phyloP scores from a whole-genome alignment of 1,140 invertebrate genomes.

The Sarcophaga bullata region DNA sequence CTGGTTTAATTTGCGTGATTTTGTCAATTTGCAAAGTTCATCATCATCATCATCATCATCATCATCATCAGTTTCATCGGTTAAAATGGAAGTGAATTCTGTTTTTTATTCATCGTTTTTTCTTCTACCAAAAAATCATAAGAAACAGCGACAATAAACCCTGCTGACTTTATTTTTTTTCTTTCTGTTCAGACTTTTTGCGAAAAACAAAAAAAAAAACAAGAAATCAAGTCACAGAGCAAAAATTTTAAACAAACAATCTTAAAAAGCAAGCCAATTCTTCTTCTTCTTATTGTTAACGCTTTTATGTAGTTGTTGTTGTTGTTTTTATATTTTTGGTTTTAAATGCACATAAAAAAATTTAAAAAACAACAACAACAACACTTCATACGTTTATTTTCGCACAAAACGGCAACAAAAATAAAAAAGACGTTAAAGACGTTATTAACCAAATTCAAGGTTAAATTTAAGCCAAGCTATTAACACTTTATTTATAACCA shows the following conservation, averaged over 20 bases:
- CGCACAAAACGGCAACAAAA: neutral
- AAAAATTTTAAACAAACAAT: neutral
- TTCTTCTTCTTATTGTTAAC: too few relatives aligned
- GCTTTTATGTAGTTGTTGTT: neutral
- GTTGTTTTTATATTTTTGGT: neutral
- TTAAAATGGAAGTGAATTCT: too few relatives aligned
- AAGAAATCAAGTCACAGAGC: neutral
- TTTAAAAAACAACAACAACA: neutral
- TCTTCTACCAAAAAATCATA: neutral
- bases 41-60: neutral
- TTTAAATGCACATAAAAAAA: slow-evolving; percentile 15
- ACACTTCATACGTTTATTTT: neutral
- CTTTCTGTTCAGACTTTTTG: too few relatives aligned
- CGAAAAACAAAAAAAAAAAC: slow-evolving; percentile 3
- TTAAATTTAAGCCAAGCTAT: slow-evolving; percentile 21
- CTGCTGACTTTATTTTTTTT: neutral
- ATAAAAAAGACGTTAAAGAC: slow-evolving; percentile 19
- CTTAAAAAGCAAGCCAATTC: neutral
- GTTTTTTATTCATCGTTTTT: too few relatives aligned
- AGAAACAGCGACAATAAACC: neutral
- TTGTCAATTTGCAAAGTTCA: slow-evolving; percentile 10
- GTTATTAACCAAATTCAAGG: slow-evolving; percentile 19
- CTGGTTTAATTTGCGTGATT: slow-evolving; percentile 26
- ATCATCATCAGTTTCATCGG: too few relatives aligned
- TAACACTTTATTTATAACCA: neutral